A percentile compares a stretch with the other conserved stretches of the same genome.
Conservation (phyloP, 2,888 invertebrate species). For the Amiota minor region DNA sequence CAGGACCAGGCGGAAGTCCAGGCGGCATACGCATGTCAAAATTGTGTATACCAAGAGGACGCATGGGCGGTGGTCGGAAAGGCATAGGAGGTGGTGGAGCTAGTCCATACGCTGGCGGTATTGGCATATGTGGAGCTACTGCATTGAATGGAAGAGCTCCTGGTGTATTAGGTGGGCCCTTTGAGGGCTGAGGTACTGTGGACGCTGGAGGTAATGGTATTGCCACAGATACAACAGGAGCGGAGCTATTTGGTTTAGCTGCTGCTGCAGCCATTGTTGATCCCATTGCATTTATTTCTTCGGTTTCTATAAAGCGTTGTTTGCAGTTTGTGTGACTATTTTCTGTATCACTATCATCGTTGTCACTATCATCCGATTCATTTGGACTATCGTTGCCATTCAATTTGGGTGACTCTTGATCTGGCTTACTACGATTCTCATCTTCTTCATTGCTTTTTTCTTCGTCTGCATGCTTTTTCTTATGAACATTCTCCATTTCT, state of each 20-base stretch:
- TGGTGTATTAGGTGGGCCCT: conserved; percentile 34
- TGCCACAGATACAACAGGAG: conserved; percentile 35
- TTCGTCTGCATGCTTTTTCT: conserved; percentile 80
- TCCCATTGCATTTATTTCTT: neutral
- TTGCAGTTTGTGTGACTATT: conserved; percentile 39
- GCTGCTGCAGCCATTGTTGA: neutral
- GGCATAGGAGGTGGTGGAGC: conserved; percentile 74
- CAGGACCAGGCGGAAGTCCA: no score
- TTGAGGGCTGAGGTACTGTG: conserved; percentile 22
- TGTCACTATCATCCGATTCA: conserved; percentile 26
- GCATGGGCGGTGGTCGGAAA: conserved; percentile 77
- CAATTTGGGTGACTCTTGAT: conserved; percentile 37
- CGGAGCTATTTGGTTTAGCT: neutral
- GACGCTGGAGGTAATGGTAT: conserved; percentile 61
- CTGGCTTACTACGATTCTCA: conserved; percentile 51
- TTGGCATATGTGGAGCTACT: conserved; percentile 59
- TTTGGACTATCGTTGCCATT: conserved; percentile 34
- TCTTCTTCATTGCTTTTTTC: conserved; percentile 74
- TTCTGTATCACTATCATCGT: conserved; percentile 37
- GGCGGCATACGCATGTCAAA: conserved; percentile 70
- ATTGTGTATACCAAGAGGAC: conserved; percentile 72
- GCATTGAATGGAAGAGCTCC: conserved; percentile 47
- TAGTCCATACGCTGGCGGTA: conserved; percentile 73
- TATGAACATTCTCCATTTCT: conserved; percentile 91
- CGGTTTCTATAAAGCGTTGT: neutral